Conservation (phyloP, 2,113 vertebrate species). For the Himantopus leucocephalus region DNA sequence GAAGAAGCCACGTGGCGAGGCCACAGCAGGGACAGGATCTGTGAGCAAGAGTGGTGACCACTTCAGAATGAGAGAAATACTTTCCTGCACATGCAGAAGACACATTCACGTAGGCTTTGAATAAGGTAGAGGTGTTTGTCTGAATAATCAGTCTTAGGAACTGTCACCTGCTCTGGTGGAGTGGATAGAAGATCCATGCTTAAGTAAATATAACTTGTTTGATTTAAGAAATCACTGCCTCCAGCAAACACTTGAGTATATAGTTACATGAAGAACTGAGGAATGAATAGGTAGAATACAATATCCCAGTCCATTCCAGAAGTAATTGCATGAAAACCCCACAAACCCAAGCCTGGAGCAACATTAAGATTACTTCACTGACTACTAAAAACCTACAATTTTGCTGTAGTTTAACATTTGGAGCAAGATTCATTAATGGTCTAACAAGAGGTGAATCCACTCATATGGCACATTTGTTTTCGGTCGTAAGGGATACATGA, state of each 20-base stretch:
- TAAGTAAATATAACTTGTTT: slow-evolving; percentile 19
- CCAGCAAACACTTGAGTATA: not conserved
- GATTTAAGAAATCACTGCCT: not conserved
- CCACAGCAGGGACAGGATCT: not conserved
- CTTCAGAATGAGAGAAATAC: not conserved
- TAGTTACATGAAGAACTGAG: not conserved
- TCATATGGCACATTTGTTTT: not conserved
- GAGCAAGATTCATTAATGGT: not conserved
- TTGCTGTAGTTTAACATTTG: not conserved
- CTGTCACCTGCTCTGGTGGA: not conserved
- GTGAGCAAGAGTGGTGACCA: not conserved
- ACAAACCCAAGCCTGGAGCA: not conserved
- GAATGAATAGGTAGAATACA: slow-evolving; percentile 6
- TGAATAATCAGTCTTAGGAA: not conserved
- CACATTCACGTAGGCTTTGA: not conserved
- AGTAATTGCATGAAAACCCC: not conserved
- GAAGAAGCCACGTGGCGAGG: not conserved
- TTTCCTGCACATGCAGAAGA: not conserved
- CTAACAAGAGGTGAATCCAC: not conserved
- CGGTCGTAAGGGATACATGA: not conserved
- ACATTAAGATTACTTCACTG: not conserved
- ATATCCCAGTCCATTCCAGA: not conserved
- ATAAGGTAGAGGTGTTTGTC: not conserved
- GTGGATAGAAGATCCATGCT: not conserved
- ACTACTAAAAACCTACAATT: not conserved